Evolutionary conservation across 2,113 vertebrate species (phyloP), one percentile per base, ranked within the genome.

Genomic region (Emydura subglobosa): DNA sequence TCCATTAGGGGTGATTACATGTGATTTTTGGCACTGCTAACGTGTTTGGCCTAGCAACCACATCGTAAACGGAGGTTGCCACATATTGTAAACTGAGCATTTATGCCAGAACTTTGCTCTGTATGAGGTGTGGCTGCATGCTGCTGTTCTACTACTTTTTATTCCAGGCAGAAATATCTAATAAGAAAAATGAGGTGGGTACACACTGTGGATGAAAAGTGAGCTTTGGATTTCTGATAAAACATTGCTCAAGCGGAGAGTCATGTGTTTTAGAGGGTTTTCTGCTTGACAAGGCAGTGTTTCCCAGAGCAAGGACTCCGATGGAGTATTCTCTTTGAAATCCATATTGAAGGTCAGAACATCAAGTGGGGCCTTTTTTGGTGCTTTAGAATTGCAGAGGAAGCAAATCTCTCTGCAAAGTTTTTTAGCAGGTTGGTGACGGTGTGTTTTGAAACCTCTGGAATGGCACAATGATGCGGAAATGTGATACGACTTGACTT

Each of bases 31-130:
- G 74, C 74, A 34, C 59, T 50, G 25, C 47, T 0, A 3, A 0
- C 0, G 0, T 2, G 17, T 79, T 81, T 80, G 65, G 74, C 42
- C 24, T 78, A 78, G 84, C 87, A 83, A 2, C 79, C 65, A 34
- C 68, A 10, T 22, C 42, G 61, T 47, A 51, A 81, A 10, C 27
- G 61, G 57, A 85, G 68, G 83, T 94, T 79, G 83, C 88, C 82
- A 50, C 13, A 2, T 83, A 34, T 42, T 82, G 5, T 22, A 3
- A 0, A 0, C 74, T 1, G 79, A 85, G 47, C 0, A 0, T 51
- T 86, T 0, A 0, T 72, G 84, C 29, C 85, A 83, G 47, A 1
- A 17, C 65, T 85, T 76, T 74, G 72, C 50, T 57, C 42, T 78
- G 74, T 27, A 31, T 80, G 79, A 0, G 0, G 7, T 39, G 14